Evolutionary conservation across 2,113 vertebrate species (phyloP).

Genomic region (Eulacestoma nigropectus): DNA sequence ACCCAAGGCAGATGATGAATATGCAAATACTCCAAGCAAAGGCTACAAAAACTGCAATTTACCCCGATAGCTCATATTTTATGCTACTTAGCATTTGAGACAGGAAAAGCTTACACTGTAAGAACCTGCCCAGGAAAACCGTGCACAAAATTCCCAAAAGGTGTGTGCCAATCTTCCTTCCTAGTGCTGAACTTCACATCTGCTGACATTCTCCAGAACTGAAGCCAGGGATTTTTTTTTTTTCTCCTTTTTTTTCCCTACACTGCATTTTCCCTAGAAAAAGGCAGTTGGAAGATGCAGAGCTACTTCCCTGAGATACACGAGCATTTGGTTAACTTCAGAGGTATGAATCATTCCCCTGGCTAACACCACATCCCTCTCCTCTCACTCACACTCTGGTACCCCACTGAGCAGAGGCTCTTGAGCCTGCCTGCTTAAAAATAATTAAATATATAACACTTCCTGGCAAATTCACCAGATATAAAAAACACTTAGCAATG

Average conservation of each 20-base stretch:
- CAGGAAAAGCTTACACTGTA: neutral
- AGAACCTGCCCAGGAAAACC: constrained; percentile 18
- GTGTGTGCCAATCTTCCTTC: neutral
- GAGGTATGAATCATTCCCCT: neutral
- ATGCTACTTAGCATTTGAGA: neutral
- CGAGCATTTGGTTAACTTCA: neutral
- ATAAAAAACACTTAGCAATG: neutral
- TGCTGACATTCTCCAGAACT: neutral
- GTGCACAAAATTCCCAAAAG: neutral
- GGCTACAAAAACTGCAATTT: neutral
- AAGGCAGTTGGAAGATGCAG: neutral
- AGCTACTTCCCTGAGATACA: neutral
- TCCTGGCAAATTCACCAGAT: constrained; percentile 15
- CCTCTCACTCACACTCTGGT: neutral
- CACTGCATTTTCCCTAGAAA: neutral
- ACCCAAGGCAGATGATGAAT: constrained; percentile 16
- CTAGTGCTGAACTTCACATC: neutral
- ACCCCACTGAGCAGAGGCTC: neutral
- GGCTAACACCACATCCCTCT: neutral
- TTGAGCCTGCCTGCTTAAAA: constrained; percentile 31
- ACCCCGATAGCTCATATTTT: neutral
- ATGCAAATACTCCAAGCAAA: neutral
- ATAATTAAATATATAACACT: constrained; percentile 47
- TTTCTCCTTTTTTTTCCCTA: accelerated
- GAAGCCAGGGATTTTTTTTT: neutral